These are phyloP conservation scores for Ciconia boyciana DNA, from an alignment of 2,113 vertebrate species.

Conservation along the genomic window DNA sequence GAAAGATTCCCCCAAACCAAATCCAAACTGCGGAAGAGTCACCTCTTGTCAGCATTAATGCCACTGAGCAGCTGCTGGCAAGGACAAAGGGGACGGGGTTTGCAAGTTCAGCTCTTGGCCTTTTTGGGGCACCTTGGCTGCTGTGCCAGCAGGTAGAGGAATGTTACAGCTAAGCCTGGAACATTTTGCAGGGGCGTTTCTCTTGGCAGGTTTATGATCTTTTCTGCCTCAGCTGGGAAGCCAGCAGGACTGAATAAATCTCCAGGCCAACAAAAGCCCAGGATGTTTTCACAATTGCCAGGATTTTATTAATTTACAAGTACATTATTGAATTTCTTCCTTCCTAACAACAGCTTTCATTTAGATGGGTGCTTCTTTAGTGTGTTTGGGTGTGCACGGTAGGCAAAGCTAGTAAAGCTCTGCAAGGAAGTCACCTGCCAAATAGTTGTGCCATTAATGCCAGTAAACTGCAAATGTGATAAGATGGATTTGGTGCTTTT, in stretches of 20 bases:
- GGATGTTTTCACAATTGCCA: constrained; percentile 11
- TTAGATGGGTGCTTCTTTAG: background rate
- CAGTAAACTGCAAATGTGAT: background rate
- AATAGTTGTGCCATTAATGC: background rate
- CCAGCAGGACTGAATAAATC: constrained; percentile 46
- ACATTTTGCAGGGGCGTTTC: constrained; percentile 1
- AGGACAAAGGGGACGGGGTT: background rate
- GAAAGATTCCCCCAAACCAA: background rate
- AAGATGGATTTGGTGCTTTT: background rate
- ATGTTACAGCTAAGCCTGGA: background rate
- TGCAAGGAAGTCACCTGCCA: background rate
- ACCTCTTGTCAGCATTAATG: background rate
- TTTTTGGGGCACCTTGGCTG: background rate
- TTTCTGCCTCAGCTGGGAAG: constrained; percentile 30
- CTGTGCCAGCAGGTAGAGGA: background rate
- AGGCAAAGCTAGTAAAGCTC: background rate
- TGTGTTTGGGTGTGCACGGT: background rate
- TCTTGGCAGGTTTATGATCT: constrained; percentile 38
- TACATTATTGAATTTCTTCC: background rate
- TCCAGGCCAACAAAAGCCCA: background rate
- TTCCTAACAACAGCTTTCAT: background rate
- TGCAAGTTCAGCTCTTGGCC: background rate
- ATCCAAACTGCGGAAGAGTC: background rate
- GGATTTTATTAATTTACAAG: constrained; percentile 41
- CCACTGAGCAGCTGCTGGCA: background rate